These are phyloP conservation scores for Hyperopisus bebe DNA, from an alignment of 2,113 vertebrate species.

Conservation along the genomic window DNA sequence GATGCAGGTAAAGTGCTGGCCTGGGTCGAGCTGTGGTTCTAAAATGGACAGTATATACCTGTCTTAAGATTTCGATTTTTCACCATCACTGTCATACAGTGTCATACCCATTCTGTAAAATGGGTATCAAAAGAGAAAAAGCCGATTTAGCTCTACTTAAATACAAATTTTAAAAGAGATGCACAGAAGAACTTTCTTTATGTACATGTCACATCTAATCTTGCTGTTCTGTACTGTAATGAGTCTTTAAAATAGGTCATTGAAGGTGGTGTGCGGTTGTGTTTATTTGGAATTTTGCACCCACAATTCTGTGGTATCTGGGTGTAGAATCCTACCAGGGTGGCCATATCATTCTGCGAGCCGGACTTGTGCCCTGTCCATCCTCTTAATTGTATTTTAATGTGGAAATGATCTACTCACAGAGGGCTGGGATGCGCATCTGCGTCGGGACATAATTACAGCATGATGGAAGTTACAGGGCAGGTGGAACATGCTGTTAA, in stretches of 20 bases:
- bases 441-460: not conserved
- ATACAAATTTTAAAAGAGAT: not conserved
- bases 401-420: not conserved
- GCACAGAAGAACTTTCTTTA: not conserved
- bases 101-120: not conserved
- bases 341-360: not conserved
- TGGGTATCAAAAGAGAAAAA: not conserved
- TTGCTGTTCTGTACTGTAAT: not conserved
- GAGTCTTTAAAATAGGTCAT: not conserved
- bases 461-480: not conserved
- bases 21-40: not conserved
- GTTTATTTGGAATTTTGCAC: not conserved
- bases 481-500: not conserved
- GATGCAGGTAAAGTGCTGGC: conserved; percentile 75
- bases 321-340: not conserved
- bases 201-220: not conserved
- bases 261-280: not conserved
- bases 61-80: not conserved
- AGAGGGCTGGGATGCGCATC: not conserved
- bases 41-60: not conserved
- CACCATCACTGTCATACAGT: not conserved
- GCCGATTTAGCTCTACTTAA: not conserved
- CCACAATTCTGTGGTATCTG: not conserved
- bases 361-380: not conserved
- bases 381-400: not conserved